These are phyloP conservation scores for Hormiphora californensis DNA, from an alignment of 37 sponge, comb jelly and placozoan genomes.

Conservation along the genomic window DNA sequence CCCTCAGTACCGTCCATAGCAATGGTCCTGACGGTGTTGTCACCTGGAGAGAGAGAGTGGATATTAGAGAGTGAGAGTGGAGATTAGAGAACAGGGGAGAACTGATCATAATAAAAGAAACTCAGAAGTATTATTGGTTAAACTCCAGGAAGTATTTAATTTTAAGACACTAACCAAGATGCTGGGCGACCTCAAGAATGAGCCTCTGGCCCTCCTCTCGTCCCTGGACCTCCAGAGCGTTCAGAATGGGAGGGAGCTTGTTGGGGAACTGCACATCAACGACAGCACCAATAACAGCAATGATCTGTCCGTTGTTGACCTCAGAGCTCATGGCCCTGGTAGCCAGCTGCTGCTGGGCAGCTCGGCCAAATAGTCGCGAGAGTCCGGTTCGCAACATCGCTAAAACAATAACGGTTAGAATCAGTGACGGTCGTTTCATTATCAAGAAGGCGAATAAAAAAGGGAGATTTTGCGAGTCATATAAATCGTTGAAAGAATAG, in stretches of 20 bases:
- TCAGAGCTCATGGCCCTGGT: not conserved
- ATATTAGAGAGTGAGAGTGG: not conserved
- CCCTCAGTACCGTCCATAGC: slow-evolving; percentile 99
- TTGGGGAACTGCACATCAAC: slow-evolving; percentile 99
- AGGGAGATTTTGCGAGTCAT: too few relatives aligned
- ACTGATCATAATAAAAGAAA: not conserved
- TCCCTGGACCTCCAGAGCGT: slow-evolving; percentile 83
- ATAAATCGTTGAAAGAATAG: too few relatives aligned
- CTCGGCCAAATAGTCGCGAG: slow-evolving; percentile 28
- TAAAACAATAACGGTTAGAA: too few relatives aligned
- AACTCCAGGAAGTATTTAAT: not conserved
- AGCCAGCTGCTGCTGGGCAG: slow-evolving; percentile 5
- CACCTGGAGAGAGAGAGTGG: slow-evolving; percentile 62
- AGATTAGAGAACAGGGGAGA: not conserved
- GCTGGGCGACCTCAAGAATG: slow-evolving; percentile 93
- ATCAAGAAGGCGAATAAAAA: too few relatives aligned
- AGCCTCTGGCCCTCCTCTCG: slow-evolving; percentile 67
- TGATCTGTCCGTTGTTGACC: slow-evolving; percentile 69
- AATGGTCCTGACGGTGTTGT: slow-evolving; percentile 93
- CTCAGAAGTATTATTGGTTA: not conserved
- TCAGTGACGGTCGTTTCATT: too few relatives aligned
- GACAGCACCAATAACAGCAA: slow-evolving; percentile 98
- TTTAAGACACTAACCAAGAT: slow-evolving; percentile 72
- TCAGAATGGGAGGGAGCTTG: slow-evolving; percentile 93
- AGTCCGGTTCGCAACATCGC: slow-evolving; percentile 47